Conservation (phyloP, 30 jellyfish, hydroid and myxozoan species). For the Hydra vulgaris region DNA sequence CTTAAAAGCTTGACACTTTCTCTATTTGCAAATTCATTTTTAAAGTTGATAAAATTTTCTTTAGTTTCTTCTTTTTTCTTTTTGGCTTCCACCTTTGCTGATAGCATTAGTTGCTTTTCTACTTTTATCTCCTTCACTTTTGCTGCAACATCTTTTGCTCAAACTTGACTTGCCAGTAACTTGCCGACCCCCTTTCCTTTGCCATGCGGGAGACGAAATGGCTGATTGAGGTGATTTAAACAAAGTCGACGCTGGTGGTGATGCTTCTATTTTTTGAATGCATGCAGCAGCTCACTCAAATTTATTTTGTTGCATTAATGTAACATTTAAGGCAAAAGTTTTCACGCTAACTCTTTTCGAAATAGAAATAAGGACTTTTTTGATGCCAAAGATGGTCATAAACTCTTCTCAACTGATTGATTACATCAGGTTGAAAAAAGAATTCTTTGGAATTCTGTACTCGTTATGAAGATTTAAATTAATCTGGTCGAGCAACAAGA, state of each 20-base stretch:
- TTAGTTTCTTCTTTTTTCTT: slow-evolving; percentile 1
- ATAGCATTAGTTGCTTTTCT: slow-evolving; percentile 6
- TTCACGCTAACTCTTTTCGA: neutral
- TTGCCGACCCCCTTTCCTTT: neutral
- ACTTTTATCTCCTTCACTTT: slow-evolving; percentile 51
- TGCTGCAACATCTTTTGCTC: neutral
- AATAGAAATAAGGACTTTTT: neutral
- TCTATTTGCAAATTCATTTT: neutral
- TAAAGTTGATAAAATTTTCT: neutral
- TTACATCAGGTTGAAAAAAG: neutral
- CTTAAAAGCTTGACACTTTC: neutral
- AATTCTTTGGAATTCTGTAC: neutral
- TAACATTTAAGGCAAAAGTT: neutral
- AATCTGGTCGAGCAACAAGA: neutral
- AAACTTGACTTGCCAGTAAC: neutral
- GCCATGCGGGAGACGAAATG: neutral
- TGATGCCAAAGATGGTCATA: neutral
- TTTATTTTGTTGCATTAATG: neutral
- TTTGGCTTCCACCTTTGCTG: neutral
- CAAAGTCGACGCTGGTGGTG: neutral
- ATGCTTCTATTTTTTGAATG: too few species aligned
- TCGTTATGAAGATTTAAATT: neutral
- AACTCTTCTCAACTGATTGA: neutral
- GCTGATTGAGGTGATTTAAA: neutral
- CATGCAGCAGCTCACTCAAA: neutral